These are phyloP conservation scores for Delichon dasypus DNA, from an alignment of 2,797 vertebrate species.

Conservation along the genomic window DNA sequence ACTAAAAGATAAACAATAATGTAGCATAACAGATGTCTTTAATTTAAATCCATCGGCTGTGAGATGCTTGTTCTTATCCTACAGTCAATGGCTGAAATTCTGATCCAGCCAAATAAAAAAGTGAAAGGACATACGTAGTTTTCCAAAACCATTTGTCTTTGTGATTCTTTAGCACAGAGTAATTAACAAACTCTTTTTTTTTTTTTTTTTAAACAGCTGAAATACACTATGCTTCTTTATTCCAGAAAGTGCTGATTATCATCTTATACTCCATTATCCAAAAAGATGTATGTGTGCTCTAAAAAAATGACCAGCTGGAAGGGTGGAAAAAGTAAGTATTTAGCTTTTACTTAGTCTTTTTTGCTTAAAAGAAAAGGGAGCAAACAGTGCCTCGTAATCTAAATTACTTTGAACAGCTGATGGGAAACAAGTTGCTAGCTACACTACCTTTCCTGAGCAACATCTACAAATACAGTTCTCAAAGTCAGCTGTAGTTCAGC, in stretches of 20 bases:
- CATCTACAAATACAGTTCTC: not conserved
- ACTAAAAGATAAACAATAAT: not conserved
- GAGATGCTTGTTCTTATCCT: not conserved
- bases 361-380: not conserved
- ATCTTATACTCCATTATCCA: not conserved
- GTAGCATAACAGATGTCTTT: not conserved
- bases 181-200: not conserved
- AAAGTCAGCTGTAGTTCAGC: not conserved
- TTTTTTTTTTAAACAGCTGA: not conserved
- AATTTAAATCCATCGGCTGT: not conserved
- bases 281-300: not conserved
- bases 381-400: not conserved
- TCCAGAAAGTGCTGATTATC: not conserved
- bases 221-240: not conserved
- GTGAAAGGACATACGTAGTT: not conserved
- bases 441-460: not conserved
- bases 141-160: not conserved
- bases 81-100: not conserved
- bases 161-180: not conserved
- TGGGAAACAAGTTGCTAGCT: not conserved
- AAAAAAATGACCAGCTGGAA: not conserved
- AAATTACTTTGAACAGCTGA: not conserved
- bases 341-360: not conserved
- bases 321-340: not conserved
- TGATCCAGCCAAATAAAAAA: not conserved